Evolutionary conservation across 2,113 vertebrate genomes (phyloP).

Genomic region (Heterotilapia buettikoferi): DNA sequence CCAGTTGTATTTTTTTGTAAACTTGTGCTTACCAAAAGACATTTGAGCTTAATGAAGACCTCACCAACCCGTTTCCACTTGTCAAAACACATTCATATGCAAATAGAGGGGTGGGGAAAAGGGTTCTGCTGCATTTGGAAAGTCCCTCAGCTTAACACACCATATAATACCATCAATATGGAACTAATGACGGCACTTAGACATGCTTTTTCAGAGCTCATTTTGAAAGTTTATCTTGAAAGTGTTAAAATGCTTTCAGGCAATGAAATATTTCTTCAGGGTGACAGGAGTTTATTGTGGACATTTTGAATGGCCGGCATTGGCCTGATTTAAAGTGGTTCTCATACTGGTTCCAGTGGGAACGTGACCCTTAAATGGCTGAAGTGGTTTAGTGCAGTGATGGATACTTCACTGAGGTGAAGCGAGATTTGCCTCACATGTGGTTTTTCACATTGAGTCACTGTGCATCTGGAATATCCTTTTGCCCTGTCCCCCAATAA

Average conservation of each 20-base stretch:
- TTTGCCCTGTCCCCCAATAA: neutral
- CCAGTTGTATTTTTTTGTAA: conserved; percentile 4
- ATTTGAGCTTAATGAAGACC: conserved; percentile 55
- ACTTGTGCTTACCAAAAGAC: conserved; percentile 16
- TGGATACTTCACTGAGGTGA: neutral
- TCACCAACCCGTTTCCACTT: conserved; percentile 44
- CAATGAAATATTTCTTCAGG: conserved; percentile 25
- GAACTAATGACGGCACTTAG: conserved; percentile 55
- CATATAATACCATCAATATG: conserved; percentile 54
- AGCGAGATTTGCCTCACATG: conserved; percentile 15
- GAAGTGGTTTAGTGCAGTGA: neutral
- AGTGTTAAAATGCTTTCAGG: conserved; percentile 54
- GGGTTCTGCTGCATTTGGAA: conserved; percentile 46
- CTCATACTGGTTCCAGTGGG: conserved; percentile 34
- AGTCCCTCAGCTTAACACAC: conserved; percentile 52
- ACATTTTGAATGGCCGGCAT: neutral
- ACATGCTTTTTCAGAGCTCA: conserved; percentile 24
- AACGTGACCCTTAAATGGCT: conserved; percentile 24
- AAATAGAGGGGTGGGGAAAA: conserved; percentile 32
- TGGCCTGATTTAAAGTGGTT: neutral
- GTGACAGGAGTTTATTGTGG: conserved; percentile 30
- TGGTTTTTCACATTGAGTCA: neutral
- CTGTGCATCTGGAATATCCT: conserved; percentile 6
- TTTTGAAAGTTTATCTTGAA: conserved; percentile 26
- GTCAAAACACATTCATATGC: conserved; percentile 59